A percentile compares a stretch with the other conserved stretches of the same genome.
These are phyloP conservation scores for Ceratothoa steindachneri DNA, from an alignment of 2,888 invertebrate species.

Conservation along the genomic window DNA sequence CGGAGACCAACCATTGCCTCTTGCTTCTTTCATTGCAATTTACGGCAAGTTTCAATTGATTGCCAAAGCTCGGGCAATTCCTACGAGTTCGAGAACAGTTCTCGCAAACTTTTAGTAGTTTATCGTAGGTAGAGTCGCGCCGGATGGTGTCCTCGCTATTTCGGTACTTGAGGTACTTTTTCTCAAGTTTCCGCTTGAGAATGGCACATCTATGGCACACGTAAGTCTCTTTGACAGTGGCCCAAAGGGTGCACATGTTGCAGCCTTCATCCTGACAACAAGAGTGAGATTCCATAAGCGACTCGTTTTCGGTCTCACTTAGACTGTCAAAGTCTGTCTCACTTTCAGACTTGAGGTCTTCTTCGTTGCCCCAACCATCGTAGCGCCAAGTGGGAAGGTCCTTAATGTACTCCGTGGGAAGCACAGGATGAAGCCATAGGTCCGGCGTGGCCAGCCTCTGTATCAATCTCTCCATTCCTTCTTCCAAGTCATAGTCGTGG, in stretches of 20 bases:
- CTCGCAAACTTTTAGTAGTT: constrained; percentile 30
- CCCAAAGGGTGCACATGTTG: constrained; percentile 32
- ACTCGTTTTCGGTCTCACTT: constrained; percentile 37
- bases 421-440: constrained; percentile 55
- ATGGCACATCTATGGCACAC: constrained; percentile 39
- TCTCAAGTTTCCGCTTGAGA: constrained; percentile 30
- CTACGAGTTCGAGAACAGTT: constrained; percentile 27
- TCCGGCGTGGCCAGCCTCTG: constrained; percentile 55
- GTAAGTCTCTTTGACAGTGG: constrained; percentile 37
- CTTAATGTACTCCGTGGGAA: constrained; percentile 56
- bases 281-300: constrained; percentile 25
- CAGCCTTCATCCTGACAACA: constrained; percentile 33
- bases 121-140: constrained; percentile 26
- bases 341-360: constrained; percentile 35
- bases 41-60: neutral
- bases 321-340: constrained; percentile 40
- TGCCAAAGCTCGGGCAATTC: neutral
- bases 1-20: constrained; percentile 28
- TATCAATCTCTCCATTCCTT: constrained; percentile 53
- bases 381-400: constrained; percentile 56
- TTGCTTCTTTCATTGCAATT: constrained; percentile 4
- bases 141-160: constrained; percentile 16
- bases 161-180: constrained; percentile 26
- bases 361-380: constrained; percentile 49
- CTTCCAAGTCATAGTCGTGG: constrained; percentile 52